A percentile compares a stretch with the other conserved stretches of the same genome.
Conservation (phyloP, 2,888 invertebrate genomes). For the Alcis repandata region DNA sequence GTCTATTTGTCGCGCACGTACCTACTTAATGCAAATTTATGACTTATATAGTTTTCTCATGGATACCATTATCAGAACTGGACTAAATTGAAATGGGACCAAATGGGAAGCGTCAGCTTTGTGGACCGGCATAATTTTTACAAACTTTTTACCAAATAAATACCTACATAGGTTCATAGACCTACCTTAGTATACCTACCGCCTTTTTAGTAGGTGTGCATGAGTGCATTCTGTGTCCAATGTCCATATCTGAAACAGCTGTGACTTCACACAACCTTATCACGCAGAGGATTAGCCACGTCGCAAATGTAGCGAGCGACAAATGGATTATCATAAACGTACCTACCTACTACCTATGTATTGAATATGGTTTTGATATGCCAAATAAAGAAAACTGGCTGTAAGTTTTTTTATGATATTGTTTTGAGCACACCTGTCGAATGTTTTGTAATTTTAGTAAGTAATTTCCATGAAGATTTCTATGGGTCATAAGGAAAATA, state of each 20-base stretch:
- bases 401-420: background rate
- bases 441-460: background rate
- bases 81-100: too few species aligned
- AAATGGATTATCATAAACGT: slow-evolving; percentile 6
- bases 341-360: background rate
- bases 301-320: slow-evolving; percentile 8
- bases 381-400: background rate
- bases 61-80: too few species aligned
- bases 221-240: slow-evolving; percentile 5
- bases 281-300: slow-evolving; percentile 16
- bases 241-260: slow-evolving; percentile 8
- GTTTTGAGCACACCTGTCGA: background rate
- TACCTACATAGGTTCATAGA: background rate
- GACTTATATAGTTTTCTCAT: too few species aligned
- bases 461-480: background rate
- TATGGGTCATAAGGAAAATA: too few species aligned
- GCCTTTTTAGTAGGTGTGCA: background rate
- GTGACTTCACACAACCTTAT: slow-evolving; percentile 21
- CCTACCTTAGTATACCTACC: background rate
- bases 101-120: too few species aligned
- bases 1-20: too few species aligned
- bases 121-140: too few species aligned
- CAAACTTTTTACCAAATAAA: too few species aligned
- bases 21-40: too few species aligned
- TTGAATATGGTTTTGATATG: slow-evolving; percentile 3